These are phyloP conservation scores for Helarctos malayanus DNA, from an alignment of 2,797 vertebrate species.

Conservation along the genomic window DNA sequence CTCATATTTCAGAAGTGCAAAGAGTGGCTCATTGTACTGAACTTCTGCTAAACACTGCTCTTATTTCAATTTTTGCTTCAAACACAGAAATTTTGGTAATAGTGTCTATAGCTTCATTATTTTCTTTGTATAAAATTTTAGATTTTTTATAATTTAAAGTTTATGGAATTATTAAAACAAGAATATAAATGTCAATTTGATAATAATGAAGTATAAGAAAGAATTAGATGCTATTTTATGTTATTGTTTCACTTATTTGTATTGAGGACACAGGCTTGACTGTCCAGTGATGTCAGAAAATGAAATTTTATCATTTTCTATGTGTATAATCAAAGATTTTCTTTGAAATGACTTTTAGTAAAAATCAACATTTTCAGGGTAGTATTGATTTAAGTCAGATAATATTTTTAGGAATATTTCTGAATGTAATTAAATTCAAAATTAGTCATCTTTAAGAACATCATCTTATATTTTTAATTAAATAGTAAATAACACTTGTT, in stretches of 20 bases:
- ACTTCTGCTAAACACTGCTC: background rate
- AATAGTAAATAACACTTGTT: background rate
- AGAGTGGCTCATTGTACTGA: background rate
- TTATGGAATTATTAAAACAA: constrained; percentile 8
- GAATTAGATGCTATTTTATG: background rate
- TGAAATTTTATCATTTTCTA: background rate
- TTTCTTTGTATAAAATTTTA: background rate
- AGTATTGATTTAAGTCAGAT: background rate
- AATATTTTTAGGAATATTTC: background rate
- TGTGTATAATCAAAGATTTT: background rate
- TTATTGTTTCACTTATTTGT: background rate
- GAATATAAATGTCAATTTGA: background rate
- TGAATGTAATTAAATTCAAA: background rate
- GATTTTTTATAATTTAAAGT: background rate
- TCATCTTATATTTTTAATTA: background rate
- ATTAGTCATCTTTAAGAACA: background rate
- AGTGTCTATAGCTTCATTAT: background rate
- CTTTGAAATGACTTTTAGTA: background rate
- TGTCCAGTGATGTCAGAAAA: background rate
- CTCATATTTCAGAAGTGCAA: background rate
- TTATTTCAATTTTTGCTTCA: background rate
- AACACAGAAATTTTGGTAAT: background rate
- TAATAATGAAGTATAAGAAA: background rate
- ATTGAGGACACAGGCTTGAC: background rate
- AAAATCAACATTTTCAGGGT: background rate